Conservation (phyloP, 2,797 vertebrate species). For the Orientallactaga sibirica region DNA sequence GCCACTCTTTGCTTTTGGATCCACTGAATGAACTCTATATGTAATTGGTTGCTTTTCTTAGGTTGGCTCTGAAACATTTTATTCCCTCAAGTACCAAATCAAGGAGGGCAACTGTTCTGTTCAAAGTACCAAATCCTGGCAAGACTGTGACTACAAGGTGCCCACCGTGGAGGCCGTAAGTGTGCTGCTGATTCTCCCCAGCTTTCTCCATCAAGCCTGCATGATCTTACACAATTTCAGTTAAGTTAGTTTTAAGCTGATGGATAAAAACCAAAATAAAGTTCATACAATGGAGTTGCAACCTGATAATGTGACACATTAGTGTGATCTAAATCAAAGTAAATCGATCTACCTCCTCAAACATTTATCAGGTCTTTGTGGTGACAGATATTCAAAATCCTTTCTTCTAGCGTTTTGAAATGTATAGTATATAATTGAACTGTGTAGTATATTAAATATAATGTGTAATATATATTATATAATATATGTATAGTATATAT, state of each 20-base stretch:
- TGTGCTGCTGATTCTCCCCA: constrained; percentile 54
- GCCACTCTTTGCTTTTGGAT: constrained; percentile 62
- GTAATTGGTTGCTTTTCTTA: constrained; percentile 76
- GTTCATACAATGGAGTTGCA: background rate
- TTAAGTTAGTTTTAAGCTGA: background rate
- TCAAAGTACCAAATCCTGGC: constrained; percentile 88
- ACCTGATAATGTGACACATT: background rate
- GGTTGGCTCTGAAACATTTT: constrained; percentile 84
- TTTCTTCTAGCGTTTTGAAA: background rate
- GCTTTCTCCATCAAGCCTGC: background rate
- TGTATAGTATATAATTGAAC: too few species aligned
- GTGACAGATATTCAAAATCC: background rate
- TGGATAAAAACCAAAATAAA: background rate
- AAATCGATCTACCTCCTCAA: background rate
- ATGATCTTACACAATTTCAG: background rate
- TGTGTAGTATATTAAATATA: too few species aligned
- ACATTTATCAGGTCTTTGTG: background rate
- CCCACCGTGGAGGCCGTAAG: constrained; percentile 84
- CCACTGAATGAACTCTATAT: constrained; percentile 38
- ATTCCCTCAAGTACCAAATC: constrained; percentile 89
- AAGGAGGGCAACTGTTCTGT: constrained; percentile 89
- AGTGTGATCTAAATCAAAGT: background rate
- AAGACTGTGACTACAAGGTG: constrained; percentile 90
- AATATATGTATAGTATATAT: too few species aligned
- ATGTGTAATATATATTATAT: too few species aligned